Conservation (phyloP, 2,797 vertebrate genomes). For the Urocyon cinereoargenteus region DNA sequence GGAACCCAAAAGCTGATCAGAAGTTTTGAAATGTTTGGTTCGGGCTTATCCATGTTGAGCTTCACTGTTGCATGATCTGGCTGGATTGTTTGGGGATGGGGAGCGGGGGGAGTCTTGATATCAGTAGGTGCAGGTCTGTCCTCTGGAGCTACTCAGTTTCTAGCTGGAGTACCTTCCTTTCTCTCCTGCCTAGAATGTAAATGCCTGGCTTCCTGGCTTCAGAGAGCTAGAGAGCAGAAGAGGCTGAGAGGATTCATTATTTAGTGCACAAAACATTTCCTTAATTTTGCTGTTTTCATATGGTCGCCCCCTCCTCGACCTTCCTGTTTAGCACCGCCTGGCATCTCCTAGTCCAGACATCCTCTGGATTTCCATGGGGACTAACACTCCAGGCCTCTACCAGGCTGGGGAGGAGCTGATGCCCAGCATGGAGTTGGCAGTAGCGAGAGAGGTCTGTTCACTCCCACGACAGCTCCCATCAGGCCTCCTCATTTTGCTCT, state of each 20-base stretch:
- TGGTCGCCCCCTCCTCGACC: accelerated
- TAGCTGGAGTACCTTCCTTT: not conserved
- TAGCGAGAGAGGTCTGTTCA: too few relatives aligned
- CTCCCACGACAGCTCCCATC: not conserved
- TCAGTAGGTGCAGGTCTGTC: not conserved
- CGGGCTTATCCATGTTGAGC: not conserved
- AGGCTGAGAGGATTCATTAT: not conserved
- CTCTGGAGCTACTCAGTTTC: not conserved
- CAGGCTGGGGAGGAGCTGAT: not conserved
- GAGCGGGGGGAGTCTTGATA: not conserved
- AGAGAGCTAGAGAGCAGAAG: not conserved
- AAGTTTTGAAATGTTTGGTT: not conserved
- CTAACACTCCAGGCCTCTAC: not conserved
- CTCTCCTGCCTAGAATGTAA: not conserved
- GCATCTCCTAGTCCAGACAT: not conserved
- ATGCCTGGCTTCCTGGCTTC: not conserved
- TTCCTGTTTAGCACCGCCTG: not conserved
- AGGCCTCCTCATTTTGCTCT: not conserved
- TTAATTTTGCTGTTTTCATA: not conserved
- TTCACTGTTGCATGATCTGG: not conserved
- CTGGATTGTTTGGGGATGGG: not conserved
- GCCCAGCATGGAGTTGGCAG: not conserved
- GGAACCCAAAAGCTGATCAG: not conserved
- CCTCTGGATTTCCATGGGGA: not conserved
- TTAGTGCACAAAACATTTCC: not conserved